Base-by-base conservation (phyloP, 2,113 vertebrate species). In the Perca schrenkii region DNA sequence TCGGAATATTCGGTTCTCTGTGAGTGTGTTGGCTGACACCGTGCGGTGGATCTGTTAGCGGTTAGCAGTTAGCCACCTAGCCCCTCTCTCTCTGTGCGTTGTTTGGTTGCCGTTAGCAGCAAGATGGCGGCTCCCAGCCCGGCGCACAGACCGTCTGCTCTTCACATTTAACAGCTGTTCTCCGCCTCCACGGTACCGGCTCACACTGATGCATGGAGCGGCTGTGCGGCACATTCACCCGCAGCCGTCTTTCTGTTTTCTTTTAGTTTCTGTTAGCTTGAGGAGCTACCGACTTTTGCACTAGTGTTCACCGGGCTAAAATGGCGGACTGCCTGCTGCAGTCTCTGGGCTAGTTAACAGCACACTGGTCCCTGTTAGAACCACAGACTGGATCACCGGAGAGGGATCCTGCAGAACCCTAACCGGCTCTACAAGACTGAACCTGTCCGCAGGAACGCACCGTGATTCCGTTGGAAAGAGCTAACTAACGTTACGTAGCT, bases 61-160 rank as follows among this genome's bases (percentile, higher is more conserved):
- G n/a, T 25, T 57, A 57, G 54, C 54, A 6, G n/a, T 22, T 58
- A 58, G 57, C 57, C 25, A 16, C 57, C 25, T 58, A 58, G 57
- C 57, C 12, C 13, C 53, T 58, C 53, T 58, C 65, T 36, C 46
- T 43, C 14, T 83, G 74, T 85, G 80, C 84, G 72, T 76, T 64
- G 75, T 89, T 47, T 67, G 69, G 78, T 84, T 70, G 80, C 74
- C 66, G 79, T 77, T 91, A 91, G 90, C 88, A 90, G 91, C 93
- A 95, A 95, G 94, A 96, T 96, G 95, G 95, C 94, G 94, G 93
- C 93, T 88, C 87, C 88, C 91, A 87, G 88, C 84, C 87, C 87
- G 72, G 85, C 80, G 80, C 84, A 67, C 62, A 43, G 82, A 82
- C 77, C 57, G 40, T 71, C 81, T 43, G 49, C 70, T 80, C 65